phyloP scores from a whole-genome alignment of 2,797 vertebrate genomes.

The Falco rusticolus region DNA sequence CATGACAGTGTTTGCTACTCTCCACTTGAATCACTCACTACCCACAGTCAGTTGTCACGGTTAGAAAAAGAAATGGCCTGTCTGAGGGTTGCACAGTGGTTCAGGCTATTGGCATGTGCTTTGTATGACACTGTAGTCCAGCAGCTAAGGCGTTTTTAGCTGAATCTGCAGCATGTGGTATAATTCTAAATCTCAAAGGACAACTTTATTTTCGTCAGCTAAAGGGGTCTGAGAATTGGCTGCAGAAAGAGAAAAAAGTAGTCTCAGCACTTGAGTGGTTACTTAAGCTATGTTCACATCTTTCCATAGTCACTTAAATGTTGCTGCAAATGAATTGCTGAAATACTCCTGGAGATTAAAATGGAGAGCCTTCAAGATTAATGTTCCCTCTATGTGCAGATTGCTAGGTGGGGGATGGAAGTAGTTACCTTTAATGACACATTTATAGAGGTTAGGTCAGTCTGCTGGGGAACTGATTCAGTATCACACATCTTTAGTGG shows the following conservation, averaged over 20 bases:
- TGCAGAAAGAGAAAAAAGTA: background rate
- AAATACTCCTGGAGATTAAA: slow-evolving; percentile 1
- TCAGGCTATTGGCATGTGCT: background rate
- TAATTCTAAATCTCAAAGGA: background rate
- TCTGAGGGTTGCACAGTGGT: background rate
- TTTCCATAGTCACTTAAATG: background rate
- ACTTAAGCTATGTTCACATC: background rate
- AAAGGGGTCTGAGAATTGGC: background rate
- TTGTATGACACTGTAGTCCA: background rate
- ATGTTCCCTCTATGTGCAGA: background rate
- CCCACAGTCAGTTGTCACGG: background rate
- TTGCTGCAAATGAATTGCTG: background rate
- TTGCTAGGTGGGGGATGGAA: background rate
- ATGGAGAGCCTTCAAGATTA: background rate
- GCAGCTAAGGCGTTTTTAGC: background rate
- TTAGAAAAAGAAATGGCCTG: background rate
- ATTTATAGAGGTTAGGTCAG: background rate
- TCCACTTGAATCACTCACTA: background rate
- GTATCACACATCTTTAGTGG: background rate
- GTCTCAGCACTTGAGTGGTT: background rate
- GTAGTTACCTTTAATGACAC: background rate
- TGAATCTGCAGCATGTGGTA: background rate
- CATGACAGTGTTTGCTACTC: background rate
- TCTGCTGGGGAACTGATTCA: background rate
- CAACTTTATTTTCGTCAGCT: background rate